Evolutionary conservation across 2,113 vertebrate genomes (phyloP).

Genomic region (Pangasianodon gigas): DNA sequence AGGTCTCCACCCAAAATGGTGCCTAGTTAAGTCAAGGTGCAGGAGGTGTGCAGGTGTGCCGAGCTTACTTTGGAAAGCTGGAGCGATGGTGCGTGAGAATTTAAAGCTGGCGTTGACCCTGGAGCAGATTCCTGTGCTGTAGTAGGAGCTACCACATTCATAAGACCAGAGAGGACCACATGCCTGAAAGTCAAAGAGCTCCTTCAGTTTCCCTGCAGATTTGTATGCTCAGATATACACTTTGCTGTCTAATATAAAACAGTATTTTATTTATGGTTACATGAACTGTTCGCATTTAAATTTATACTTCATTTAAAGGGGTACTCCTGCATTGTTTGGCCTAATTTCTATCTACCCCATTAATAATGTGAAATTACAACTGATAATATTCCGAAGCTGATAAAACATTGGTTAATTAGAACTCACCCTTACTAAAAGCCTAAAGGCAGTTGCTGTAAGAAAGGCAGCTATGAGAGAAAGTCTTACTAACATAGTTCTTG

Average conservation of each 20-base stretch:
- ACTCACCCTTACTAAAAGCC: background rate
- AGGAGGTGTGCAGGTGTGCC: slow-evolving; percentile 32
- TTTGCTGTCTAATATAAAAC: background rate
- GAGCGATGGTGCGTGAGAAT: slow-evolving; percentile 85
- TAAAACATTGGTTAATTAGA: background rate
- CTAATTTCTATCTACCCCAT: background rate
- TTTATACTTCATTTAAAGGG: background rate
- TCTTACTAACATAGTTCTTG: background rate
- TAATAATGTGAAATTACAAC: background rate
- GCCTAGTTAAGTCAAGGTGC: slow-evolving; percentile 25
- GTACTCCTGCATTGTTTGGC: background rate
- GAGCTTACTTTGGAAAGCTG: slow-evolving; percentile 88
- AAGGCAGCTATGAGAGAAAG: background rate
- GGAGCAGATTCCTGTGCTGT: slow-evolving; percentile 95
- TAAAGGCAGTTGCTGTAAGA: background rate
- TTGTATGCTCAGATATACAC: background rate
- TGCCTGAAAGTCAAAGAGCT: slow-evolving; percentile 70
- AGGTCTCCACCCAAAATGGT: slow-evolving; percentile 5
- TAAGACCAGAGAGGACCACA: slow-evolving; percentile 97
- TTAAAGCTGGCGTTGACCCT: slow-evolving; percentile 87
- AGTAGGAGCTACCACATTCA: slow-evolving; percentile 95
- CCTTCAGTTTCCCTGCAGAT: background rate
- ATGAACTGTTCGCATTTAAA: background rate
- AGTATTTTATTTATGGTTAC: background rate
- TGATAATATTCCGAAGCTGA: background rate